These are phyloP conservation scores for Nephrotoma flavescens DNA, from an alignment of 2,888 invertebrate species.

Conservation along the genomic window DNA sequence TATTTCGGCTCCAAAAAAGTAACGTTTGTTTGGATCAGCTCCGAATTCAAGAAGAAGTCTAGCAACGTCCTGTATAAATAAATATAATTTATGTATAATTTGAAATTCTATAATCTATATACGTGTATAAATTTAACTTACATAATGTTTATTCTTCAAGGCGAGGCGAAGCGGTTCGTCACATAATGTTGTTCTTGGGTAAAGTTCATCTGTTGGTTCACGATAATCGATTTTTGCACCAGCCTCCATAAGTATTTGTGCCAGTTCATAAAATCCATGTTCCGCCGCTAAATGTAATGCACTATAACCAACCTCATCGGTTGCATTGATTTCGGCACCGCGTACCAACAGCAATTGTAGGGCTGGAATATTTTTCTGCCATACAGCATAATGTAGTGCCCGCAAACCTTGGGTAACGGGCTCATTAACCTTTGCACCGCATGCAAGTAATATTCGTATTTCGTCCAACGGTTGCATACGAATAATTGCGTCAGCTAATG, in stretches of 20 bases:
- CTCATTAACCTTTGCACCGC: constrained; percentile 66
- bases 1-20: constrained; percentile 83
- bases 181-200: constrained; percentile 55
- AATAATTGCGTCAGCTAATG: constrained; percentile 81
- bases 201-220: constrained; percentile 53
- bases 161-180: constrained; percentile 84
- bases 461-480: constrained; percentile 77
- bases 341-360: constrained; percentile 64
- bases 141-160: constrained; percentile 69
- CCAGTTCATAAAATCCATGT: constrained; percentile 58
- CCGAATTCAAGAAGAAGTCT: constrained; percentile 64
- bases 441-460: constrained; percentile 67
- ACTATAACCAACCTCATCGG: constrained; percentile 83
- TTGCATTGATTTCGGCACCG: constrained; percentile 67
- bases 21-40: constrained; percentile 81
- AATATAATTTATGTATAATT: neutral
- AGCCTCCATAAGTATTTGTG: constrained; percentile 54
- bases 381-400: constrained; percentile 85
- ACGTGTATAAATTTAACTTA: constrained; percentile 19
- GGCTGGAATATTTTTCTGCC: constrained; percentile 69
- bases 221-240: constrained; percentile 70
- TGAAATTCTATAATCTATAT: neutral
- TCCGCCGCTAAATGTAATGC: constrained; percentile 84
- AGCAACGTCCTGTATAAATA: constrained; percentile 39
- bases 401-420: constrained; percentile 74